Conservation (phyloP, 2,797 vertebrate species). For the Megaceryle alcyon region DNA sequence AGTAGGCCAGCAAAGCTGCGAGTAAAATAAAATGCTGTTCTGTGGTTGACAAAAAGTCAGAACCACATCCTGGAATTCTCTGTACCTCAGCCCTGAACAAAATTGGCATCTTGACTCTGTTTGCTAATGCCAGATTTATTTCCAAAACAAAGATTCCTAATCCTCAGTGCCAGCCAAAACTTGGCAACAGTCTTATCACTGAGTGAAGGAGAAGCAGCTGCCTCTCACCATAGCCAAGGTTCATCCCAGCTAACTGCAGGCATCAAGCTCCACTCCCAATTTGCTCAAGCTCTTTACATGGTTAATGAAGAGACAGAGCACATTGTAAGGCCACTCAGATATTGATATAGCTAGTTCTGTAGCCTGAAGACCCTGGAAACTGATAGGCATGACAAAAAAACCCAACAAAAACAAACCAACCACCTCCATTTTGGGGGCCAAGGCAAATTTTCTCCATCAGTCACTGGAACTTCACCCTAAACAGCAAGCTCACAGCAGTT, state of each 20-base stretch:
- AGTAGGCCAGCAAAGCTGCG: neutral
- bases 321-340: neutral
- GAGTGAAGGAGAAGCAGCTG: neutral
- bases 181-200: neutral
- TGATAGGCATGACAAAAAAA: neutral
- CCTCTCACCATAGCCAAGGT: neutral
- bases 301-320: neutral
- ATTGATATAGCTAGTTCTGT: constrained; percentile 9
- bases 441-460: neutral
- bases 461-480: neutral
- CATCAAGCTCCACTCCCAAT: neutral
- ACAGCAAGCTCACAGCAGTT: neutral
- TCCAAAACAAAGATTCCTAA: neutral
- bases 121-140: neutral
- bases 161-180: neutral
- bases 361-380: neutral
- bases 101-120: neutral
- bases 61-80: neutral
- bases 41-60: neutral
- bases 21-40: neutral
- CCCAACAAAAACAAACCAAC: neutral
- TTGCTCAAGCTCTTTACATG: neutral
- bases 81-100: neutral
- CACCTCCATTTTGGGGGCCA: neutral
- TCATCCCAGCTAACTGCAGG: neutral